These are phyloP conservation scores for Sturnira hondurensis DNA, from an alignment of 2,113 vertebrate species.

Conservation along the genomic window DNA sequence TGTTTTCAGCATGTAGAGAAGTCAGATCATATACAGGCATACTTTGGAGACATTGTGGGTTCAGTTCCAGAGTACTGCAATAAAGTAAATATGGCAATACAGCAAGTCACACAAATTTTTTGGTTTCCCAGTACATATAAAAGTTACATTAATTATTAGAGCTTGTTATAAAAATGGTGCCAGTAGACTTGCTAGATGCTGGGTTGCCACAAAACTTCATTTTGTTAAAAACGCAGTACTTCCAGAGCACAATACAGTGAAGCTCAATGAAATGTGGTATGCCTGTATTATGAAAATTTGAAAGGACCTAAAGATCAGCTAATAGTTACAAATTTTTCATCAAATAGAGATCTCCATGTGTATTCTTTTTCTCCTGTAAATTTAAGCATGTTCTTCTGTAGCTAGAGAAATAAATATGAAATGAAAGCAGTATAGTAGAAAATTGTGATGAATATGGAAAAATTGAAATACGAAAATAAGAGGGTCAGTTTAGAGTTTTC, in stretches of 20 bases:
- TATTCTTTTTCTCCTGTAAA: conserved; percentile 10
- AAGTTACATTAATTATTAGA: neutral
- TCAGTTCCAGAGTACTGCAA: neutral
- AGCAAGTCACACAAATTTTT: neutral
- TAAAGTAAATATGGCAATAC: neutral
- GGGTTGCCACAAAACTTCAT: neutral
- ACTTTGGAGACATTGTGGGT: neutral
- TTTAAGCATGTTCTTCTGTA: neutral
- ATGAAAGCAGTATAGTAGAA: neutral
- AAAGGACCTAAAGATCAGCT: neutral
- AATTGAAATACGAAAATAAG: neutral
- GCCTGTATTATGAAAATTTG: neutral
- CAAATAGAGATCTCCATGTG: neutral
- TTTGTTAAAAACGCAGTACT: neutral
- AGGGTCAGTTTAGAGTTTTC: neutral
- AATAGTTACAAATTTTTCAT: neutral
- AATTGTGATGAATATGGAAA: neutral
- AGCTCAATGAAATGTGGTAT: neutral
- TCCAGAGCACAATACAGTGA: too few relatives aligned
- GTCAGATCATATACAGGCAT: neutral
- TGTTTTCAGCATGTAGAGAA: neutral
- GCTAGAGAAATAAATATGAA: neutral
- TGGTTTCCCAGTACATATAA: neutral
- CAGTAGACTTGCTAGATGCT: neutral
- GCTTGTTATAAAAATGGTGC: neutral